A percentile compares a stretch with the other conserved stretches of the same genome.
These are phyloP conservation scores for Pteruthius melanotis DNA, from an alignment of 2,113 vertebrate species.

Conservation along the genomic window DNA sequence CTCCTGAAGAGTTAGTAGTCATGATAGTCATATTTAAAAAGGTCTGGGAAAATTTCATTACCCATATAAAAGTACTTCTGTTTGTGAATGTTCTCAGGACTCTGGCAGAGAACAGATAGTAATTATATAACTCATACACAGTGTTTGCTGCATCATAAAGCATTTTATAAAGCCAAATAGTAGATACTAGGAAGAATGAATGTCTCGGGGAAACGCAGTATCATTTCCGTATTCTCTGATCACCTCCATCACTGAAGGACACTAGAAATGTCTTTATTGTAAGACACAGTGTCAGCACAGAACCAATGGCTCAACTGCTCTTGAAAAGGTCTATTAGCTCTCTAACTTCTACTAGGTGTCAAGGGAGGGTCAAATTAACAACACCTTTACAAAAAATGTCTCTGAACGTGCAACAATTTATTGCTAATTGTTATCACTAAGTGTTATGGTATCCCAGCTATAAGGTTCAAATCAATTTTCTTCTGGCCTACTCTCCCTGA, in stretches of 20 bases:
- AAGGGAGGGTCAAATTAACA: neutral
- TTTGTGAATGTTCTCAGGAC: neutral
- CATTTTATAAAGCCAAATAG: conserved; percentile 1
- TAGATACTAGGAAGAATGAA: neutral
- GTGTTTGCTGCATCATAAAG: neutral
- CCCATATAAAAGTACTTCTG: neutral
- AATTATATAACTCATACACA: neutral
- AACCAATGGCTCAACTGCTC: neutral
- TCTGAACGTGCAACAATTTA: neutral
- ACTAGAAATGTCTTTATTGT: neutral
- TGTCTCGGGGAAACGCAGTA: neutral
- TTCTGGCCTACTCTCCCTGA: neutral
- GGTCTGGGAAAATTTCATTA: neutral
- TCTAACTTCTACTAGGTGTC: neutral
- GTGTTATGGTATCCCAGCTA: neutral
- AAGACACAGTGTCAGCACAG: neutral
- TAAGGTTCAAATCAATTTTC: neutral
- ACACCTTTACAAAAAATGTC: neutral
- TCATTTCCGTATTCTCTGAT: neutral
- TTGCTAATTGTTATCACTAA: neutral
- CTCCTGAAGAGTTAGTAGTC: neutral
- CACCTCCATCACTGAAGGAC: neutral
- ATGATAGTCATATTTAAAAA: neutral
- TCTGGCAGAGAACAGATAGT: neutral
- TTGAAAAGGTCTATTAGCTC: neutral